Percentiles rank a stretch among this genome's conserved stretches.
Evolutionary conservation across 64 coral and sea anemone species (phyloP).

Genomic region (Orbicella faveolata): DNA sequence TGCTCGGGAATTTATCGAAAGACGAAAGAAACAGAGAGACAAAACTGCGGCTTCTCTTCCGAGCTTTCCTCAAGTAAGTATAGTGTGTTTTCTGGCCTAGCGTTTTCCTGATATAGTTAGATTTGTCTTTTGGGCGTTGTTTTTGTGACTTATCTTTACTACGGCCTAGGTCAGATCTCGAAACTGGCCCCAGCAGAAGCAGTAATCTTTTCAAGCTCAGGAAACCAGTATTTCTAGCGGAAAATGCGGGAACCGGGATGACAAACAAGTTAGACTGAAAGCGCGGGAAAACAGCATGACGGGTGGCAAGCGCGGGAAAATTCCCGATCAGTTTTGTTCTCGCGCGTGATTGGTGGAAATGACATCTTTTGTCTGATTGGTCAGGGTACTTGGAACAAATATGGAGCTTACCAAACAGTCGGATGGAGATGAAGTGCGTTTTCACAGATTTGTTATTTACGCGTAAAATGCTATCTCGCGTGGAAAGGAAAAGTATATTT

Average conservation of each 20-base stretch:
- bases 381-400: too few species aligned
- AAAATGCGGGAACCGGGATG: background rate
- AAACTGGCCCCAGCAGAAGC: too few species aligned
- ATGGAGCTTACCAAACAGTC: too few species aligned
- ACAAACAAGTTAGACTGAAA: background rate
- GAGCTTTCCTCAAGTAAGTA: constrained; percentile 28
- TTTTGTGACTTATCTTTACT: too few species aligned
- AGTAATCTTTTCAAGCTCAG: background rate
- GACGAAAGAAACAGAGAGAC: constrained; percentile 65
- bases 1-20: constrained; percentile 94
- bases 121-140: too few species aligned
- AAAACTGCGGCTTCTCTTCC: constrained; percentile 7
- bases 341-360: too few species aligned
- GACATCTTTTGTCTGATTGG: too few species aligned
- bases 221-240: background rate
- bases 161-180: too few species aligned
- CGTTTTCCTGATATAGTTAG: background rate
- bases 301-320: background rate
- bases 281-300: background rate
- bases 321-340: background rate
- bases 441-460: too few species aligned
- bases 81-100: background rate
- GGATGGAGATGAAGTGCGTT: too few species aligned
- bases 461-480: too few species aligned
- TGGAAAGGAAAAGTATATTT: too few species aligned